Percentiles rank a stretch among this genome's conserved stretches.
These are phyloP conservation scores for Belgica antarctica DNA, from an alignment of 2,888 invertebrate species.

Conservation along the genomic window DNA sequence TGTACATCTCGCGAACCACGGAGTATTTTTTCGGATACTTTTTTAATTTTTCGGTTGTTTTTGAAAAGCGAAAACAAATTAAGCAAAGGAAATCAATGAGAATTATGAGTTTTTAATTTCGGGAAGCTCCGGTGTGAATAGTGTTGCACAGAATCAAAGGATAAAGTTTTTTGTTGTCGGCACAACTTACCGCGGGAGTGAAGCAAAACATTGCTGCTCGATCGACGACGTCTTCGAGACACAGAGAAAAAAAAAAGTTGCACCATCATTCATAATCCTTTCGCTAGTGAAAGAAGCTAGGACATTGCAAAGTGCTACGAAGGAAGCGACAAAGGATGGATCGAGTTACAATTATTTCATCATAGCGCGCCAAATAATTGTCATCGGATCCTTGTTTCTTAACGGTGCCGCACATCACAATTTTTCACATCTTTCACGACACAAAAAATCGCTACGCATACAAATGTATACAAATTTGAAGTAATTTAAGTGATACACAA, in stretches of 20 bases:
- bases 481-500: constrained; percentile 36
- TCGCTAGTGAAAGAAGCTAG: constrained; percentile 18
- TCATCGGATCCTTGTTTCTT: constrained; percentile 16
- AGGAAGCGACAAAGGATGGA: constrained; percentile 44
- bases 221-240: constrained; percentile 13
- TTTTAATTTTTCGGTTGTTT: constrained; percentile 13
- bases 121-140: constrained; percentile 1
- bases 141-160: constrained; percentile 18
- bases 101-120: constrained; percentile 15
- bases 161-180: constrained; percentile 18
- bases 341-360: constrained; percentile 45
- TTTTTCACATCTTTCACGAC: not conserved
- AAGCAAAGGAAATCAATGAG: not conserved
- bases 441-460: constrained; percentile 32
- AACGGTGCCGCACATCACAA: not conserved
- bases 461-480: constrained; percentile 41
- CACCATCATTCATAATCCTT: constrained; percentile 28
- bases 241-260: constrained; percentile 6
- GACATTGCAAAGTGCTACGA: constrained; percentile 24
- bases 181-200: constrained; percentile 13
- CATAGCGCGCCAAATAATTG: constrained; percentile 47
- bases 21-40: constrained; percentile 25
- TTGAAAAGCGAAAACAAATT: not conserved
- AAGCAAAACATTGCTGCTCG: constrained; percentile 16
- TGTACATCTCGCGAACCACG: constrained; percentile 35